Evolutionary conservation across 2,113 vertebrate species (phyloP), one percentile per base, ranked within the genome.

Genomic region (Strix aluco): DNA sequence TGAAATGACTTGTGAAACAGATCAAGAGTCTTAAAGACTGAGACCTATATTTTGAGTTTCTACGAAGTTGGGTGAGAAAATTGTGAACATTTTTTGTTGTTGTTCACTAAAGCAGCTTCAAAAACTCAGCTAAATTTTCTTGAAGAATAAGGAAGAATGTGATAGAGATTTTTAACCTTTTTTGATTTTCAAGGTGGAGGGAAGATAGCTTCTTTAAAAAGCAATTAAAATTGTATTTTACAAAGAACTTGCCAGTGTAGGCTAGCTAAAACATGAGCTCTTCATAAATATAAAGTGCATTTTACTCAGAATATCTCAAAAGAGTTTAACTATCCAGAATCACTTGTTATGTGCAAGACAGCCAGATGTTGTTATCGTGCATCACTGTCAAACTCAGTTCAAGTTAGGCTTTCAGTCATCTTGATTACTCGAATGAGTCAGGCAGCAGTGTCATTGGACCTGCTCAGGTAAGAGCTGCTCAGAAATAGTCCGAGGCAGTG

Each of bases 1-100:
- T 96, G 89, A 97, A 98, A 97, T 97, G 87, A 98, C 93, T 97
- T 97, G 83, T 97, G 92, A 97, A 95, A 96, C 49, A 82, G 65
- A 81, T 96, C 90, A 97, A 97, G 94, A 96, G 92, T 81, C 86
- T 81, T 77, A 93, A 79, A 96, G 82, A 59, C 55, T 66, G 55
- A 93, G 80, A 92, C 83, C 81, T 95, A n/a, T 85, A 94, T 94
- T 97, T 91, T 88, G 94, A 87, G 51, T 86, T 95, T 81, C 93
- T 93, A 74, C 49, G 40, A 94, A 96, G 51, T 72, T 94, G 69
- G 62, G 42, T 77, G n/a, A 58, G 66, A 89, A 66, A 91, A 92
- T 75, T 73, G 82, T 86, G 66, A 86, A 87, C 15, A 18, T 34
- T 69, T 97, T 94, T 94, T 96, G 44, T 84, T 96, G 44, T 84